phyloP scores from a whole-genome alignment of 1,140 invertebrate species.

The Bombus huntii region DNA sequence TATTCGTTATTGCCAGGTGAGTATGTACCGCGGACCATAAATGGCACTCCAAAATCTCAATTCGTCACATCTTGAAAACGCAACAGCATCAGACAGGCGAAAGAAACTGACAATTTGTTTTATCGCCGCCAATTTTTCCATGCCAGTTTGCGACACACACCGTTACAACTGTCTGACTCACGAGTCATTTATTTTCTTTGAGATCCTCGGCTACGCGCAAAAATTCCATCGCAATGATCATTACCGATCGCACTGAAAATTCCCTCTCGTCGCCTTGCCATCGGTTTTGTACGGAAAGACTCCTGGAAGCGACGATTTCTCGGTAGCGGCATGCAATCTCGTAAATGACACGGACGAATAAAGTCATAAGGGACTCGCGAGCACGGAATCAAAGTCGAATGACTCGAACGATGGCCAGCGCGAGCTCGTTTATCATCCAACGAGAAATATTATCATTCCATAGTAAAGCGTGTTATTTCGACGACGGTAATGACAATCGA shows the following conservation, averaged over 20 bases:
- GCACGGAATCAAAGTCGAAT: constrained; percentile 26
- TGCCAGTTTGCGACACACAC: neutral
- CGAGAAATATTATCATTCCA: constrained; percentile 2
- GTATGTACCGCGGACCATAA: neutral
- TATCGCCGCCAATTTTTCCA: neutral
- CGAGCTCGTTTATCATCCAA: neutral
- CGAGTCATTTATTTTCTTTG: neutral
- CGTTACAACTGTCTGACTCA: neutral
- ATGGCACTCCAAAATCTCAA: neutral
- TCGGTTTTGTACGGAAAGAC: neutral
- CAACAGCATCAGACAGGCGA: neutral
- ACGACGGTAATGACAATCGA: neutral
- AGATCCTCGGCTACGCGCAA: neutral
- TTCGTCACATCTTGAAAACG: neutral
- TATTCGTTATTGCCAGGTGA: neutral
- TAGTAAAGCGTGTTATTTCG: neutral
- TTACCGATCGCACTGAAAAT: neutral
- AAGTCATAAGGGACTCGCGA: neutral
- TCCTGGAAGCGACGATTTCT: neutral
- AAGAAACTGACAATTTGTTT: neutral
- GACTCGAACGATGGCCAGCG: neutral
- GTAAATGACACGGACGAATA: constrained; percentile 23
- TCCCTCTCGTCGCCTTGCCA: neutral
- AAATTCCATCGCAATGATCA: constrained; percentile 3
- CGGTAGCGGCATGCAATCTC: neutral